phyloP scores from a whole-genome alignment of 2,888 invertebrate species.

The Tethea ocularis region DNA sequence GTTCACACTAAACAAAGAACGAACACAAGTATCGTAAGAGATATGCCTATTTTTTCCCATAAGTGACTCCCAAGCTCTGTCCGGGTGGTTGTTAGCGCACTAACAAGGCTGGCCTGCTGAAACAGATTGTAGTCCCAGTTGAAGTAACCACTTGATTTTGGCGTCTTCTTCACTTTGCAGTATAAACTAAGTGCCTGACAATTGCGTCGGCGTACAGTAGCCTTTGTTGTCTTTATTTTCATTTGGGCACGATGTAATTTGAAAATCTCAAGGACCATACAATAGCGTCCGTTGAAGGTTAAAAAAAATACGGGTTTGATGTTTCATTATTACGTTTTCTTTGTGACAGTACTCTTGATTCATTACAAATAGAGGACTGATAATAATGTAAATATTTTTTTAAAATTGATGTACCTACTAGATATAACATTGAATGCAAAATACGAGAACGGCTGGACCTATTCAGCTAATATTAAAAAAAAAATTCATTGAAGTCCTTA shows the following conservation, averaged over 20 bases:
- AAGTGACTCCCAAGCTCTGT: conserved; percentile 3
- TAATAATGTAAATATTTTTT: no score
- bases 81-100: conserved; percentile 31
- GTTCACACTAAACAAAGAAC: no score
- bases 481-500: no score
- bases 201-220: conserved; percentile 22
- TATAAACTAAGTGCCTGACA: conserved; percentile 23
- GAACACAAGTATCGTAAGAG: no score
- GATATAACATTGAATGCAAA: no score
- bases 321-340: not conserved
- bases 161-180: conserved; percentile 37
- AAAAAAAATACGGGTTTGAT: not conserved
- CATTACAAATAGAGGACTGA: no score
- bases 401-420: no score
- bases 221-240: conserved; percentile 29
- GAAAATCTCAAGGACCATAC: not conserved
- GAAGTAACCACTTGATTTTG: conserved; percentile 48
- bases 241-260: conserved; percentile 20
- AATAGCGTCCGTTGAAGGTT: not conserved
- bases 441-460: no score
- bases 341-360: conserved; percentile 10
- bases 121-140: conserved; percentile 38
- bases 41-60: no score
- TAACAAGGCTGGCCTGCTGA: conserved; percentile 39
- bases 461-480: no score